A percentile compares a stretch with the other conserved stretches of the same genome.
Evolutionary conservation across 1,140 invertebrate genomes (phyloP).

Genomic region (Macrocentrus cingulum): DNA sequence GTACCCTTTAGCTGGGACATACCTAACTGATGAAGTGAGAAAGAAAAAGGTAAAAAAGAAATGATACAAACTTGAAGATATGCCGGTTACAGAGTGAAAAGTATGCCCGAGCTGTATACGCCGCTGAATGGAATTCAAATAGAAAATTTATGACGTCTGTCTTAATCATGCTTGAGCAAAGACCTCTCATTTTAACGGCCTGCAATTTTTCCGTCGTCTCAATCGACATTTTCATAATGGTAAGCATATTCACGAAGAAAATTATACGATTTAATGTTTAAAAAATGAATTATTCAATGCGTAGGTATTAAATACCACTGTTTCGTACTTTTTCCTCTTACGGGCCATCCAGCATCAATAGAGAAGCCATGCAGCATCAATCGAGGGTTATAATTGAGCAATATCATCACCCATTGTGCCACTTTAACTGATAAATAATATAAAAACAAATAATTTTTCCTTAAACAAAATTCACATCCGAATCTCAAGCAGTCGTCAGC

Average conservation of each 20-base stretch:
- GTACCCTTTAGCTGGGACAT: slow-evolving; percentile 8
- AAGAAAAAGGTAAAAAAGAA: neutral
- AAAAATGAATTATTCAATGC: neutral
- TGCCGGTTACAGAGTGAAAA: slow-evolving; percentile 27
- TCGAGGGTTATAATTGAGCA: too few relatives aligned
- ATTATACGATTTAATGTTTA: neutral
- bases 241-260: slow-evolving; percentile 16
- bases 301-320: slow-evolving; percentile 17
- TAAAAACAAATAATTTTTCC: too few relatives aligned
- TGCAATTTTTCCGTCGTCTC: slow-evolving; percentile 30
- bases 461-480: too few relatives aligned
- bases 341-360: too few relatives aligned
- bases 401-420: too few relatives aligned
- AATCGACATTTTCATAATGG: slow-evolving; percentile 31
- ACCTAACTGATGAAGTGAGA: slow-evolving; percentile 6
- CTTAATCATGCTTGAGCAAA: slow-evolving; percentile 31
- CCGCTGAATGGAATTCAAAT: slow-evolving; percentile 26
- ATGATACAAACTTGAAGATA: neutral
- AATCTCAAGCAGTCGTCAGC: too few relatives aligned
- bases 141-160: slow-evolving; percentile 20
- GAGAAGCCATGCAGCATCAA: too few relatives aligned
- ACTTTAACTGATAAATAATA: too few relatives aligned
- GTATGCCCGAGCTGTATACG: slow-evolving; percentile 21
- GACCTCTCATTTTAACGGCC: slow-evolving; percentile 27
- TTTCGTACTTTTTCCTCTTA: slow-evolving; percentile 19